A percentile compares a stretch with the other conserved stretches of the same genome.
Evolutionary conservation across 2,888 invertebrate species (phyloP).

Genomic region (Drosophila lutescens): DNA sequence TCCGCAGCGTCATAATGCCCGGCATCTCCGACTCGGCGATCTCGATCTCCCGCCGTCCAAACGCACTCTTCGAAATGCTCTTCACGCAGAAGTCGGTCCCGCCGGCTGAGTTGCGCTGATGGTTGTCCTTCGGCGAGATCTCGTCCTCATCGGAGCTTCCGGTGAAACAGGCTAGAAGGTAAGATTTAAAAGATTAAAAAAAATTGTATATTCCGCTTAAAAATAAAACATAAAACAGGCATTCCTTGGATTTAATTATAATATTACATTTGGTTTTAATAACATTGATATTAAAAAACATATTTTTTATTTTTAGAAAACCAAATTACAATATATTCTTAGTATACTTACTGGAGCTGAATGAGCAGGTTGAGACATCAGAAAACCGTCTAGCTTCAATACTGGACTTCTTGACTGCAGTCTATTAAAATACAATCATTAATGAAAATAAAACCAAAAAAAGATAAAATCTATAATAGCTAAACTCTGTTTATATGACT

Average conservation of each 20-base stretch:
- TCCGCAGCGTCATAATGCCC: constrained; percentile 96
- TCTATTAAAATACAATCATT: constrained; percentile 34
- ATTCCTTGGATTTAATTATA: too few relatives aligned
- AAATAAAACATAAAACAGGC: too few relatives aligned
- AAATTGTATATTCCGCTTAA: too few relatives aligned
- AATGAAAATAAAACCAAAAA: background rate
- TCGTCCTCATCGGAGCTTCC: constrained; percentile 97
- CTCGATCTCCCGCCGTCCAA: constrained; percentile 97
- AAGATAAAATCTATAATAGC: background rate
- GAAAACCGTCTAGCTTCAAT: constrained; percentile 86
- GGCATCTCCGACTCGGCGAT: constrained; percentile 99
- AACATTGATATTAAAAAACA: too few relatives aligned
- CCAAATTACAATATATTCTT: too few relatives aligned
- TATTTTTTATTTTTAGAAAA: background rate
- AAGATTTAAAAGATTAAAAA: too few relatives aligned
- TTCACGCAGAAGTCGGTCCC: constrained; percentile 96
- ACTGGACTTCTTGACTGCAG: constrained; percentile 66
- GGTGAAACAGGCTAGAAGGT: constrained; percentile 71
- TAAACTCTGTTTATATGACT: constrained; percentile 1
- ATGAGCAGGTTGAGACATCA: constrained; percentile 96
- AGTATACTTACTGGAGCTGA: constrained; percentile 94
- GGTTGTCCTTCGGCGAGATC: constrained; percentile 94
- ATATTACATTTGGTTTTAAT: too few relatives aligned
- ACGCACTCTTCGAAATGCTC: constrained; percentile 92
- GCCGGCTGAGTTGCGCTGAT: constrained; percentile 93